Evolutionary conservation across 2,888 invertebrate species (phyloP).

Genomic region (Slavum lentiscoides): DNA sequence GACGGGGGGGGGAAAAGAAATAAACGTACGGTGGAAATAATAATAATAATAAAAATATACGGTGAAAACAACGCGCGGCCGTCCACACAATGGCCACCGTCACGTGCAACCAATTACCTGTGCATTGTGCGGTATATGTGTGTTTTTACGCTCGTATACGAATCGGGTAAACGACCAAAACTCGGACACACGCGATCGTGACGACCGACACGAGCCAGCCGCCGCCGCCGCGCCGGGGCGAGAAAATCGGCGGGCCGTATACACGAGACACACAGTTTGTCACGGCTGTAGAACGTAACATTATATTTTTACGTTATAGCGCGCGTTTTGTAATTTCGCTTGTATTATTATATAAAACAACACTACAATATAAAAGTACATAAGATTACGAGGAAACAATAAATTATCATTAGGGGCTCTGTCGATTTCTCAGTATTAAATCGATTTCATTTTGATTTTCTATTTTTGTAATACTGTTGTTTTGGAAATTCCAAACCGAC

Average conservation of each 20-base stretch:
- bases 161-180: slow-evolving; percentile 52
- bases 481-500: too few relatives aligned
- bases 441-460: too few relatives aligned
- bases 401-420: too few relatives aligned
- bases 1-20: not conserved
- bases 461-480: too few relatives aligned
- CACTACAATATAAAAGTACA: too few relatives aligned
- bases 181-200: slow-evolving; percentile 44
- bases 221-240: too few relatives aligned
- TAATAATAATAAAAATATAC: not conserved
- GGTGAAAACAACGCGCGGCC: slow-evolving; percentile 27
- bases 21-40: not conserved
- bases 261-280: too few relatives aligned
- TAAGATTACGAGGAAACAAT: too few relatives aligned
- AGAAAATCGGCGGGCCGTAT: not conserved
- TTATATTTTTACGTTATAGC: too few relatives aligned
- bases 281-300: too few relatives aligned
- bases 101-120: slow-evolving; percentile 53
- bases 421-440: too few relatives aligned
- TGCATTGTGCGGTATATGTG: slow-evolving; percentile 32
- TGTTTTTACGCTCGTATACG: slow-evolving; percentile 42
- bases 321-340: not conserved
- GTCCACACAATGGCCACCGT: slow-evolving; percentile 33
- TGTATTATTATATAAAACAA: not conserved
- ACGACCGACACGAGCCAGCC: slow-evolving; percentile 51